These are phyloP conservation scores for Cacoxenus indagator DNA, from an alignment of 2,888 invertebrate species.

Conservation along the genomic window DNA sequence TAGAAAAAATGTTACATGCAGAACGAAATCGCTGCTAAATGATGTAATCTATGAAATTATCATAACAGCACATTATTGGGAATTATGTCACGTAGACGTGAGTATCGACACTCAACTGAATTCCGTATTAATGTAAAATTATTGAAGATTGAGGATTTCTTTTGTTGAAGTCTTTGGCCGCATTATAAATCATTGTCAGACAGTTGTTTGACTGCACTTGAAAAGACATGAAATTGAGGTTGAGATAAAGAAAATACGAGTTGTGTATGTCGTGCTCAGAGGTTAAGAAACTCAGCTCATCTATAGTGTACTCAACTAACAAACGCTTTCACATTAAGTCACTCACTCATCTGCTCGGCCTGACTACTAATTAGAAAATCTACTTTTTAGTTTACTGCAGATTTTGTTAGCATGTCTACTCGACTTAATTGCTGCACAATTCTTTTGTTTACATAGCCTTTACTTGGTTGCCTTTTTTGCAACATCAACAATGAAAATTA, in stretches of 20 bases:
- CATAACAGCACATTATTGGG: neutral
- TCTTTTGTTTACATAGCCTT: neutral
- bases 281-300: too few species aligned
- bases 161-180: too few species aligned
- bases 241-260: too few species aligned
- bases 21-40: neutral
- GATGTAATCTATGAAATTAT: constrained; percentile 12
- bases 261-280: too few species aligned
- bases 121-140: neutral
- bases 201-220: too few species aligned
- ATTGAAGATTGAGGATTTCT: too few species aligned
- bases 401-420: neutral
- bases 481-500: neutral
- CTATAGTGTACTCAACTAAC: too few species aligned
- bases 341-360: neutral
- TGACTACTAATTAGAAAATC: neutral
- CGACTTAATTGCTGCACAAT: constrained; percentile 14
- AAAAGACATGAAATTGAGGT: too few species aligned
- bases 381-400: neutral
- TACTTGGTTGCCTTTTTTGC: neutral
- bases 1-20: neutral
- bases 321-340: neutral
- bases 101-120: neutral
- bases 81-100: constrained; percentile 5
- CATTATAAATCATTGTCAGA: neutral